Evolutionary conservation across 2,797 vertebrate genomes (phyloP).

Genomic region (Centropyge bicolor): DNA sequence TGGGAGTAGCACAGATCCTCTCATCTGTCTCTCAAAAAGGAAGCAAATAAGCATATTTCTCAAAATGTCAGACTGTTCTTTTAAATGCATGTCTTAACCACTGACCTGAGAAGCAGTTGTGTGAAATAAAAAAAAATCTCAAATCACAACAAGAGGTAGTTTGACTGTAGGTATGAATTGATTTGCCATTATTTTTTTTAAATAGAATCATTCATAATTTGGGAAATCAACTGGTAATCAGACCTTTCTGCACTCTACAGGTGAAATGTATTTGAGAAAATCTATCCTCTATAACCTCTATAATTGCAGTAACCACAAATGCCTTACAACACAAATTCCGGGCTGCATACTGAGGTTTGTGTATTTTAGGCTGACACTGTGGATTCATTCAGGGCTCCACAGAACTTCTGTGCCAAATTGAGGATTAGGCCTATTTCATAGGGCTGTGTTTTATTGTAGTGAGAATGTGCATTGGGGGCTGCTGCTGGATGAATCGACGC

Average conservation of each 20-base stretch:
- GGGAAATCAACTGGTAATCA: neutral
- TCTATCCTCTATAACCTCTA: neutral
- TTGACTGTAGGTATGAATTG: no score
- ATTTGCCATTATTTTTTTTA: neutral
- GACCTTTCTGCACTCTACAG: neutral
- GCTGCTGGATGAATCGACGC: conserved; percentile 73
- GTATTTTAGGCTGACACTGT: conserved; percentile 35
- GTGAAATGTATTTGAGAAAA: conserved; percentile 11
- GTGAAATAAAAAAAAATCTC: no score
- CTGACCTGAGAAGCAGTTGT: neutral
- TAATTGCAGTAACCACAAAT: conserved; percentile 12
- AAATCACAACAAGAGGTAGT: no score
- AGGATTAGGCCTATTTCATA: conserved; percentile 59
- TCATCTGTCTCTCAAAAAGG: neutral
- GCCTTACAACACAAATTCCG: neutral
- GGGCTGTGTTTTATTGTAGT: conserved; percentile 63
- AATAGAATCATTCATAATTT: neutral
- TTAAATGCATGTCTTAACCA: neutral
- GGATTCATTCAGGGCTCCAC: conserved; percentile 24
- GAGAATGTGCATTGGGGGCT: conserved; percentile 65
- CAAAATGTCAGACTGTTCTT: neutral
- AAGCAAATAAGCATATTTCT: neutral
- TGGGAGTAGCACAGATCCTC: neutral
- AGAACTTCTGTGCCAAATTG: conserved; percentile 47
- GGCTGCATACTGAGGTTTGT: neutral